A percentile compares a stretch with the other conserved stretches of the same genome.
Conservation (phyloP, 2,113 vertebrate species). For the Hippocampus zosterae region DNA sequence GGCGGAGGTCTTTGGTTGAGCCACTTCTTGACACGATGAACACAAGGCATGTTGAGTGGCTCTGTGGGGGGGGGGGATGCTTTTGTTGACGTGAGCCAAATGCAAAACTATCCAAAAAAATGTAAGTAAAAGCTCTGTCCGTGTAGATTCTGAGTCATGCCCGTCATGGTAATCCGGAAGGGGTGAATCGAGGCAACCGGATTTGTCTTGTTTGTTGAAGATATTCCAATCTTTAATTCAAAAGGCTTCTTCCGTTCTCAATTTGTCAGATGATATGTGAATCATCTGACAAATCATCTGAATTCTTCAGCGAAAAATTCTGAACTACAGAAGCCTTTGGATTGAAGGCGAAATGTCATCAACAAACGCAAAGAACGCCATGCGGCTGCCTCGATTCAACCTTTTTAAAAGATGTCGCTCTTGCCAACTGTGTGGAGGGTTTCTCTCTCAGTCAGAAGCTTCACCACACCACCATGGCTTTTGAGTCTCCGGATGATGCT, state of each 20-base stretch:
- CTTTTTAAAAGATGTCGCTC: conserved; percentile 12
- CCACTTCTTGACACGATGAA: conserved; percentile 50
- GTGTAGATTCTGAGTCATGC: not conserved
- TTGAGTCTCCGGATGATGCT: conserved; percentile 39
- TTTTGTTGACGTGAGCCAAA: conserved; percentile 36
- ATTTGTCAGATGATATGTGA: not conserved
- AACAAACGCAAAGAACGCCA: not conserved
- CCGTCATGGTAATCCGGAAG: not conserved
- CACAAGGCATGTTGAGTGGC: conserved; percentile 32
- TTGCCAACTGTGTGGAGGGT: conserved; percentile 39
- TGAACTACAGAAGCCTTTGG: not conserved
- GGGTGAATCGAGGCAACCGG: not conserved
- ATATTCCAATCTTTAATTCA: not conserved
- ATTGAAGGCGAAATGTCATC: not conserved
- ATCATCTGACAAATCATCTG: too few relatives aligned
- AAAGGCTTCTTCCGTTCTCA: not conserved
- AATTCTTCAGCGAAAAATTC: not conserved
- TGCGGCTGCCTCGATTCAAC: not conserved
- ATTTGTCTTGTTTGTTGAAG: not conserved
- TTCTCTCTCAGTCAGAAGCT: not conserved
- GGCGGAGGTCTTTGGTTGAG: conserved; percentile 58
- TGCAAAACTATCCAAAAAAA: conserved; percentile 4
- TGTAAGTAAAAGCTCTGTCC: not conserved
- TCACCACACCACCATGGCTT: conserved; percentile 19
- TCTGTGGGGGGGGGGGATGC: not conserved